phyloP scores from a whole-genome alignment of 2,888 invertebrate species.

The Meliscaeva auricollis region DNA sequence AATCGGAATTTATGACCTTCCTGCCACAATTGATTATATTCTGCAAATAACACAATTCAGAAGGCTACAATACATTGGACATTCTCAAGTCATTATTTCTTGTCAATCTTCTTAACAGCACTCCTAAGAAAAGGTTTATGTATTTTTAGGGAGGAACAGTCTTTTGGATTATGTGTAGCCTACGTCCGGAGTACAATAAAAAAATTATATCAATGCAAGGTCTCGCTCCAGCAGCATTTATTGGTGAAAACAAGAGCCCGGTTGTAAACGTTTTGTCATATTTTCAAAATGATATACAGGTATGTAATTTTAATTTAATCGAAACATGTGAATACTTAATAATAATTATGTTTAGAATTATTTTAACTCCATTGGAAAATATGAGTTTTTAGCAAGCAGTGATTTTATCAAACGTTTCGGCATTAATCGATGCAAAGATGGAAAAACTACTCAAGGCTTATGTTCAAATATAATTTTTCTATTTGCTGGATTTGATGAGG shows the following conservation, averaged over 20 bases:
- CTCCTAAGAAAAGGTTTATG: not conserved
- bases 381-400: conserved; percentile 88
- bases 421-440: conserved; percentile 85
- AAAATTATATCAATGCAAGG: conserved; percentile 89
- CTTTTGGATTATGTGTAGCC: conserved; percentile 88
- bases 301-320: not conserved
- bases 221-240: conserved; percentile 89
- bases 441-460: conserved; percentile 85
- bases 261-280: conserved; percentile 84
- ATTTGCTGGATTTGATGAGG: conserved; percentile 86
- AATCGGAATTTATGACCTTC: conserved; percentile 90
- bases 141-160: conserved; percentile 87
- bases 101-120: not conserved
- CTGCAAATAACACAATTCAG: conserved; percentile 85
- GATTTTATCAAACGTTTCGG: conserved; percentile 85
- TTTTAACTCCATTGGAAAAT: conserved; percentile 80
- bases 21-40: conserved; percentile 91
- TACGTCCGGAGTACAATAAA: conserved; percentile 87
- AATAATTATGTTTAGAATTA: conserved; percentile 77
- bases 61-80: conserved; percentile 91
- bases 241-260: conserved; percentile 85
- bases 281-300: conserved; percentile 81
- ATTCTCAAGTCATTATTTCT: conserved; percentile 86
- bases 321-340: not conserved
- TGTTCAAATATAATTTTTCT: conserved; percentile 89